phyloP scores from a whole-genome alignment of 2,888 invertebrate genomes.

The Crioceris asparagi region DNA sequence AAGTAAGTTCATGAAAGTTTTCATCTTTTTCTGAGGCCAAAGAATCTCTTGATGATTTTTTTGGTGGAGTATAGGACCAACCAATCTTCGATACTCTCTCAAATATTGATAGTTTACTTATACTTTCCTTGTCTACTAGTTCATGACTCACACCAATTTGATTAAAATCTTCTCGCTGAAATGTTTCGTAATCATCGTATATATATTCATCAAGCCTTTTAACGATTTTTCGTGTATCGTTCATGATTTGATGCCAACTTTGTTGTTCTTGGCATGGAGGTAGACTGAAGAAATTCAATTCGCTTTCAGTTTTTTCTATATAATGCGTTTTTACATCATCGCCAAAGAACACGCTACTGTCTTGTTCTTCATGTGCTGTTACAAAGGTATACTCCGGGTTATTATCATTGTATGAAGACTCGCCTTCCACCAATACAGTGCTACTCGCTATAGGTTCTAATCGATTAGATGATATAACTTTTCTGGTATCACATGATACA shows the following conservation, averaged over 20 bases:
- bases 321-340: too few species aligned
- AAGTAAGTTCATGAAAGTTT: background rate
- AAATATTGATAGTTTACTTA: slow-evolving; percentile 3
- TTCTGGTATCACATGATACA: too few species aligned
- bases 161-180: slow-evolving; percentile 12
- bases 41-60: slow-evolving; percentile 1
- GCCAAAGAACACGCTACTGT: too few species aligned
- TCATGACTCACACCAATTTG: too few species aligned
- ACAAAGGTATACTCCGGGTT: too few species aligned
- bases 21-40: background rate
- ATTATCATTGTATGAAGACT: too few species aligned
- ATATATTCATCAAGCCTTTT: slow-evolving; percentile 21
- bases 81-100: slow-evolving; percentile 8
- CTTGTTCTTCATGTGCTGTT: too few species aligned
- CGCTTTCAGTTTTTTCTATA: too few species aligned
- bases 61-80: slow-evolving; percentile 8
- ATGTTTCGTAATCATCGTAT: slow-evolving; percentile 17
- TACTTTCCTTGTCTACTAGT: background rate
- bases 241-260: slow-evolving; percentile 14
- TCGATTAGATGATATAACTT: too few species aligned
- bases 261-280: too few species aligned
- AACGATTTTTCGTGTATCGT: slow-evolving; percentile 17
- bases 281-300: slow-evolving; percentile 11
- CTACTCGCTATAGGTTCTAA: too few species aligned
- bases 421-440: too few species aligned